These are phyloP conservation scores for Brachionus paranguensis DNA, from an alignment of 1,140 invertebrate genomes.

Conservation along the genomic window DNA sequence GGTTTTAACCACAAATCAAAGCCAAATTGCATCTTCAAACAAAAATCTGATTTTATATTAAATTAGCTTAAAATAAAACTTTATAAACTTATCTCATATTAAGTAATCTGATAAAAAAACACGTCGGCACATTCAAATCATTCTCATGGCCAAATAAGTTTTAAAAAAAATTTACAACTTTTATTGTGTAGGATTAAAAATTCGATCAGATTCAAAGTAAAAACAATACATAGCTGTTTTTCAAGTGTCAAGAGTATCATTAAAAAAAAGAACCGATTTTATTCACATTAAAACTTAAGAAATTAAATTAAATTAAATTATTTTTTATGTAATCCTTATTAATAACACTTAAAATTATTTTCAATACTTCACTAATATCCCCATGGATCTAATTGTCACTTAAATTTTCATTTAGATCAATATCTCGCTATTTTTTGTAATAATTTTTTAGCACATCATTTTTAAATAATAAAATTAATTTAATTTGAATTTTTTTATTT, in stretches of 20 bases:
- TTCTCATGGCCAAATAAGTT: not conserved
- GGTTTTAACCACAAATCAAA: not conserved
- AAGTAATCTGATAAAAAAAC: not conserved
- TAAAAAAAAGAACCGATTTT: not conserved
- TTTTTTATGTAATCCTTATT: not conserved
- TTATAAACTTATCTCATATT: not conserved
- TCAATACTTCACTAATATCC: not conserved
- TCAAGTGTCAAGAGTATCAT: not conserved
- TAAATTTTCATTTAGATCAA: not conserved
- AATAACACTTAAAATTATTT: not conserved
- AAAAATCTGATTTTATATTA: not conserved
- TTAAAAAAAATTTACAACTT: not conserved
- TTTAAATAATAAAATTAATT: not conserved
- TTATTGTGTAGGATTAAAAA: not conserved
- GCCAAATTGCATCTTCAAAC: not conserved
- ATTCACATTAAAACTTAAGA: not conserved
- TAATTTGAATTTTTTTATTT: not conserved
- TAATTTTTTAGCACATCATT: not conserved
- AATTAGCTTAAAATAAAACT: not conserved
- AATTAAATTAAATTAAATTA: not conserved
- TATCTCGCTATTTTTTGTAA: not conserved
- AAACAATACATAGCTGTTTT: not conserved
- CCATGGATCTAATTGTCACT: not conserved
- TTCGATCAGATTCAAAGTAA: not conserved
- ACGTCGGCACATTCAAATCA: not conserved